phyloP scores from a whole-genome alignment of 2,797 vertebrate species.

The Gymnoscopelus microlampas region DNA sequence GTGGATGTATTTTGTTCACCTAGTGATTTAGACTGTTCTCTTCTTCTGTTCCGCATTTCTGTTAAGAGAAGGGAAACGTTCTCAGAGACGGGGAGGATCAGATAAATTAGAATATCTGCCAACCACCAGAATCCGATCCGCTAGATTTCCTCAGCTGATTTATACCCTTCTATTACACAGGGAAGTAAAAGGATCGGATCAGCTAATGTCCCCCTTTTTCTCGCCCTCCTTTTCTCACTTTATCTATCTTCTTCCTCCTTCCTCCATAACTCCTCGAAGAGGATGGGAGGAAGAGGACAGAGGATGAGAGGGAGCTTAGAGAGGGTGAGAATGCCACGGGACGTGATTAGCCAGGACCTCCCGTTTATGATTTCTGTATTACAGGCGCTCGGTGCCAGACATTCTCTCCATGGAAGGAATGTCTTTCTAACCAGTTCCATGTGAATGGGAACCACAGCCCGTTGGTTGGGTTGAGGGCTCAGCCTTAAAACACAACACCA shows the following conservation, averaged over 20 bases:
- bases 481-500: slow-evolving; percentile 73
- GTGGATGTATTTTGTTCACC: slow-evolving; percentile 4
- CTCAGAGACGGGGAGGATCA: slow-evolving; percentile 21
- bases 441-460: slow-evolving; percentile 82
- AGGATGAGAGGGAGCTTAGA: slow-evolving; percentile 70
- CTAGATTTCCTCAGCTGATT: slow-evolving; percentile 51
- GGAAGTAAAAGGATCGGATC: slow-evolving; percentile 63
- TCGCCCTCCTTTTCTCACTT: slow-evolving; percentile 35
- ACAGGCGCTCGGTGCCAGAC: slow-evolving; percentile 80
- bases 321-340: slow-evolving; percentile 77
- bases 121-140: slow-evolving; percentile 52
- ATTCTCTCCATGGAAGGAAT: slow-evolving; percentile 87
- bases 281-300: slow-evolving; percentile 68
- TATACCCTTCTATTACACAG: slow-evolving; percentile 53
- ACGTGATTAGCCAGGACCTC: slow-evolving; percentile 83
- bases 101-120: slow-evolving; percentile 56
- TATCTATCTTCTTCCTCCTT: slow-evolving; percentile 9
- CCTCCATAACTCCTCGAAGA: slow-evolving; percentile 58
- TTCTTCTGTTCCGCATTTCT: neutral
- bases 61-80: neutral
- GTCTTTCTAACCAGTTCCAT: slow-evolving; percentile 86
- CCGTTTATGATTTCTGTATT: slow-evolving; percentile 84
- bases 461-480: slow-evolving; percentile 73
- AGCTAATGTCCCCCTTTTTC: slow-evolving; percentile 41
- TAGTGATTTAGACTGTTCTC: neutral